Evolutionary conservation across 2,888 invertebrate genomes (phyloP), one percentile per base, ranked within the genome.

Genomic region (Athripsodes cinereus): DNA sequence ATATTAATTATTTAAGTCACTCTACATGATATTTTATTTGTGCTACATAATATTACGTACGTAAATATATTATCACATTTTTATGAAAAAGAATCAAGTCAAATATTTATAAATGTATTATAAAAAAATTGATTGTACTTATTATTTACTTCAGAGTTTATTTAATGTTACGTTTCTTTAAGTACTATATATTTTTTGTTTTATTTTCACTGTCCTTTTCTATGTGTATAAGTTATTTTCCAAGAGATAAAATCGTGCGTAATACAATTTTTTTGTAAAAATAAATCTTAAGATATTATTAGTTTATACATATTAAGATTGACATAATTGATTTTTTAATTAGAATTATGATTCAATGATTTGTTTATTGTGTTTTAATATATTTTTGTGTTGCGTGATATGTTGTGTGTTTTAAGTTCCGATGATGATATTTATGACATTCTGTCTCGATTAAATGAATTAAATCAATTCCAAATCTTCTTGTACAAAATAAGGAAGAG

Each of bases 381-480:
- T 40, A 5, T 40, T 40, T 40, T 40, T 40, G 40, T 40, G 40
- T 40, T 40, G 40, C 40, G 40, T 40, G 40, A 40, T 40, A 40
- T 40, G 13, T 40, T 40, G 16, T 40, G 40, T 40, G 40, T 40
- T 40, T 3, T 40, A 40, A 40, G 13, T 40, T 40, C 40, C 13
- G 13, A 40, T 40, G 40, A 40, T 40, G 11, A 8, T 31, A 8
- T 31, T 31, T 31, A 31, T 31, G 31, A 31, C 11, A 16, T 40
- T 40, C 2, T 16, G 13, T 40, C 40, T 40, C 40, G 40, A 40
- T 5, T 40, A 13, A 40, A 3, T 2, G 13, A 40, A 8, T 40
- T 40, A 55, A 49, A 16, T 16, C 22, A 22, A 51, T 51, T 51
- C 51, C 26, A 22, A 16, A 46, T 44, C 51, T 35, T 44, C 21